phyloP scores from a whole-genome alignment of 53 echinoderm and acorn worm species.

The Zoroaster sp. region DNA sequence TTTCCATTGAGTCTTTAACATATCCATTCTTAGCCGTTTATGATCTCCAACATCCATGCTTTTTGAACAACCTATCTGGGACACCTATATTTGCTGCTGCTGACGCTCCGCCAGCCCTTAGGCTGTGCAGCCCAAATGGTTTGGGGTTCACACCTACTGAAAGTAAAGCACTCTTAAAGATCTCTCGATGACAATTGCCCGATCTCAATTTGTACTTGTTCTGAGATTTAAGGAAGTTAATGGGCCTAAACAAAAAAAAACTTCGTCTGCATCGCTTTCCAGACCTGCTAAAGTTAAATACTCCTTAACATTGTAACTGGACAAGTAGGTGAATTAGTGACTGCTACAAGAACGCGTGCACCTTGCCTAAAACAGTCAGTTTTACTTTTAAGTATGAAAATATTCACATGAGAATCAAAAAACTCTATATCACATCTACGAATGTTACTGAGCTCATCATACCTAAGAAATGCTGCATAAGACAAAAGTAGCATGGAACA shows the following conservation, averaged over 20 bases:
- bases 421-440: background rate
- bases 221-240: background rate
- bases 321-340: constrained; percentile 1
- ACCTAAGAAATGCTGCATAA: background rate
- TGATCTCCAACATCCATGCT: constrained; percentile 55
- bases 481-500: constrained; percentile 29
- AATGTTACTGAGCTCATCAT: background rate
- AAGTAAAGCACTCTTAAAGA: background rate
- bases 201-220: constrained; percentile 25
- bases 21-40: constrained; percentile 52
- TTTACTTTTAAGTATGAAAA: constrained; percentile 9
- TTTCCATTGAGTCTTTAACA: constrained; percentile 22
- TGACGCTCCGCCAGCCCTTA: constrained; percentile 47
- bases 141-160: constrained; percentile 40
- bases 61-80: constrained; percentile 48
- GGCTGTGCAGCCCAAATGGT: constrained; percentile 46
- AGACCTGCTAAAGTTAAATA: background rate
- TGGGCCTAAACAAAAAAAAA: constrained; percentile 21
- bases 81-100: constrained; percentile 25
- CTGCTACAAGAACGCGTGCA: constrained; percentile 5
- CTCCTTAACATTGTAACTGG: constrained; percentile 23
- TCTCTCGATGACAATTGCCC: background rate
- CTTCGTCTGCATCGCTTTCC: background rate
- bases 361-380: constrained; percentile 32
- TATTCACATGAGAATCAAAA: background rate